A percentile compares a stretch with the other conserved stretches of the same genome.
Evolutionary conservation across 2,797 vertebrate species (phyloP).

Genomic region (Muraenolepis orangiensis): DNA sequence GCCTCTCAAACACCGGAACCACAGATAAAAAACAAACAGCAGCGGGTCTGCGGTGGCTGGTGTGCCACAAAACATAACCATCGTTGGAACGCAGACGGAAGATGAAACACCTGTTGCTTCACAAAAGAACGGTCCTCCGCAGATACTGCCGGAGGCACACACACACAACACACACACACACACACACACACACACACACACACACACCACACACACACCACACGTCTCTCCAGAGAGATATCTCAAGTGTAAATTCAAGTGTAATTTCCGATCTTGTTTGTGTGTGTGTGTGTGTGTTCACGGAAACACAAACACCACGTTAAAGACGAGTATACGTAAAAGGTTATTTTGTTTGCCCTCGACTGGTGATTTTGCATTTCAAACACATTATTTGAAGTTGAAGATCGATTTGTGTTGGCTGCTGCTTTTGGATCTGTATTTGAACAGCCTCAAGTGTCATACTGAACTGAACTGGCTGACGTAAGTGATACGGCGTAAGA

Average conservation of each 20-base stretch:
- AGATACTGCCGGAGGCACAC: not conserved
- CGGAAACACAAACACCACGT: slow-evolving; percentile 24
- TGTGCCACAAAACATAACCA: not conserved
- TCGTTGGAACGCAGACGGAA: not conserved
- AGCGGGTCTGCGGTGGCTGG: too few species aligned
- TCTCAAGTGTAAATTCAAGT: not conserved
- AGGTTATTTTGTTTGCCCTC: not conserved
- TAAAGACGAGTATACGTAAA: slow-evolving; percentile 20
- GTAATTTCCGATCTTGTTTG: slow-evolving; percentile 38
- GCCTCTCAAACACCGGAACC: too few species aligned
- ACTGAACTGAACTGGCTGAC: not conserved
- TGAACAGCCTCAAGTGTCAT: not conserved
- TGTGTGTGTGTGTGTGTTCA: slow-evolving; percentile 16
- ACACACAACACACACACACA: not conserved
- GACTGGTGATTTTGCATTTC: too few species aligned
- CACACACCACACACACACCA: slow-evolving; percentile 6
- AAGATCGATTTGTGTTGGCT: not conserved
- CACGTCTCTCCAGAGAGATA: not conserved
- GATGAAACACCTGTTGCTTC: not conserved
- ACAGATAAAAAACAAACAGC: too few species aligned
- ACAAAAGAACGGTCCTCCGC: not conserved
- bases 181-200: not conserved
- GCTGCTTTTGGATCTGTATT: not conserved
- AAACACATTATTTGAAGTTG: too few species aligned
- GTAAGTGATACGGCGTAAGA: not conserved